Percentiles rank a stretch among this genome's conserved stretches.
phyloP scores from a whole-genome alignment of 2,113 vertebrate species.

The Polypterus bichir region DNA sequence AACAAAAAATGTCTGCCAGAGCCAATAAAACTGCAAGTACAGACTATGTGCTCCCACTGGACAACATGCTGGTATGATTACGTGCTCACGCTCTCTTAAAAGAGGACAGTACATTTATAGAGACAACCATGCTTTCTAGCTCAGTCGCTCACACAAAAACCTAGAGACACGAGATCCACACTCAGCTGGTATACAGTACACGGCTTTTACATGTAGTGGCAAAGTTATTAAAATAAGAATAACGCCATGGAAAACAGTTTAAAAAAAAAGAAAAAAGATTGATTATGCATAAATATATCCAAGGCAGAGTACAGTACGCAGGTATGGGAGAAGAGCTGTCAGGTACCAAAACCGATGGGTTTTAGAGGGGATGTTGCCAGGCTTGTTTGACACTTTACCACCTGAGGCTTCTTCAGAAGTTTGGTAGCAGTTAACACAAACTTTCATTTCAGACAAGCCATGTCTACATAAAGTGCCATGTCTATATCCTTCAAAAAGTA shows the following conservation, averaged over 20 bases:
- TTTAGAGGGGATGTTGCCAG: constrained; percentile 12
- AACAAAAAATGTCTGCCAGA: constrained; percentile 22
- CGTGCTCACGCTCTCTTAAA: constrained; percentile 23
- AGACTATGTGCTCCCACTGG: constrained; percentile 25
- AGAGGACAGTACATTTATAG: constrained; percentile 16
- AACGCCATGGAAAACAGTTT: constrained; percentile 24
- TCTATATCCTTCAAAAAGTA: not conserved
- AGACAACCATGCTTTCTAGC: constrained; percentile 52
- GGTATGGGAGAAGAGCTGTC: constrained; percentile 25
- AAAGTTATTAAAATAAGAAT: constrained; percentile 41
- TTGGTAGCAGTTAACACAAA: not conserved
- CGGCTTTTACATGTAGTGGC: constrained; percentile 39
- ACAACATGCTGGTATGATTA: constrained; percentile 31
- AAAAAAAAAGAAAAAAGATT: constrained; percentile 42
- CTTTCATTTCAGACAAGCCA: not conserved
- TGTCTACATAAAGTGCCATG: not conserved
- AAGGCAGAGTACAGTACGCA: constrained; percentile 52
- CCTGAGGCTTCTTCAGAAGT: not conserved
- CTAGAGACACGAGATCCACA: too few species aligned
- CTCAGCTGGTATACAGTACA: constrained; percentile 53
- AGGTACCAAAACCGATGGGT: constrained; percentile 38
- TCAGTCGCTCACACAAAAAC: constrained; percentile 35
- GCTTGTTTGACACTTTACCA: not conserved
- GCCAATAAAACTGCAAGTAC: constrained; percentile 12
- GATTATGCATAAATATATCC: constrained; percentile 56